Evolutionary conservation across 2,888 invertebrate genomes (phyloP).

Genomic region (Crioceris asparagi): DNA sequence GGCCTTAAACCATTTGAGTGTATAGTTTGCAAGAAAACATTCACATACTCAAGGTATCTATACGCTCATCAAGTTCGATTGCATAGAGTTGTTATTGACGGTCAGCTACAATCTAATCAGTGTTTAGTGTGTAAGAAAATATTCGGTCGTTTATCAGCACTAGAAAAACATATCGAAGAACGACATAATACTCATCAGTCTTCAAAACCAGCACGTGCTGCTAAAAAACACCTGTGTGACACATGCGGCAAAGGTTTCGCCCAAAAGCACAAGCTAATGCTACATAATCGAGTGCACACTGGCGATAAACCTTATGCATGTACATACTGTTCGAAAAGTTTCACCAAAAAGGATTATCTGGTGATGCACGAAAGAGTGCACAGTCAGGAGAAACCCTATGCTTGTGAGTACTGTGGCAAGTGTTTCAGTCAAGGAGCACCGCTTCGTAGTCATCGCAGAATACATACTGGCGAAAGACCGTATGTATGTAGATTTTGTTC

Average conservation of each 20-base stretch:
- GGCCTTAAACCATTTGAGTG: constrained; percentile 43
- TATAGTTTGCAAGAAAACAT: constrained; percentile 43
- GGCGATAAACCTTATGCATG: constrained; percentile 40
- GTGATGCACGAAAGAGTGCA: constrained; percentile 31
- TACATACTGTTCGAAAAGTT: constrained; percentile 38
- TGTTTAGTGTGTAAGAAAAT: constrained; percentile 28
- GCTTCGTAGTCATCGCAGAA: constrained; percentile 27
- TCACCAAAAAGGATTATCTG: constrained; percentile 35
- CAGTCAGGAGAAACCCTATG: constrained; percentile 31
- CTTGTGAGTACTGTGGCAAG: constrained; percentile 32
- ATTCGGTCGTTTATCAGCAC: constrained; percentile 28
- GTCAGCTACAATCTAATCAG: constrained; percentile 37
- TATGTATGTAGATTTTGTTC: constrained; percentile 45
- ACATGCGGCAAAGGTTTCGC: constrained; percentile 33
- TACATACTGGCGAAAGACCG: constrained; percentile 31
- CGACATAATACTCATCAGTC: constrained; percentile 25
- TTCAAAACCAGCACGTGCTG: constrained; percentile 22
- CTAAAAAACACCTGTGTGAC: constrained; percentile 30
- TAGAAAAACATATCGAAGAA: constrained; percentile 39
- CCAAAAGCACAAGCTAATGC: constrained; percentile 27
- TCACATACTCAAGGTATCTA: constrained; percentile 38
- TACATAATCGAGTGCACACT: constrained; percentile 36
- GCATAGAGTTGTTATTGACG: constrained; percentile 33
- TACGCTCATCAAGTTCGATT: constrained; percentile 29
- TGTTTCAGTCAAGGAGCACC: constrained; percentile 29